Conservation (phyloP, 2,113 vertebrate species). For the Pelecanus crispus region DNA sequence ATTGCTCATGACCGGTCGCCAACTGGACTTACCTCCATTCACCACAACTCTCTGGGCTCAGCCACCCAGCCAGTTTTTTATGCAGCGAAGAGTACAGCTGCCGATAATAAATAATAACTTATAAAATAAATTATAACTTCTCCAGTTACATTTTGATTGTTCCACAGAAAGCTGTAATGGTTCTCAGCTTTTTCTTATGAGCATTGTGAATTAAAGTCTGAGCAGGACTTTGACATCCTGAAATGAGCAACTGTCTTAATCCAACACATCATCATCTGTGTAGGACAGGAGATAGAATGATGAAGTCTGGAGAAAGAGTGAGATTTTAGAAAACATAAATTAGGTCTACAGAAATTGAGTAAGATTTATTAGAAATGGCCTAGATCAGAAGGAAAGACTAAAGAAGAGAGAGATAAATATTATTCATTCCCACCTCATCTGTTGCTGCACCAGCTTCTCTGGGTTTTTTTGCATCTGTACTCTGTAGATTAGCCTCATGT, state of each 20-base stretch:
- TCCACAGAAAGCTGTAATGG: not conserved
- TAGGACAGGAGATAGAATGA: not conserved
- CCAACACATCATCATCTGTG: not conserved
- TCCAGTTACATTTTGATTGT: not conserved
- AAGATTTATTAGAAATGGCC: not conserved
- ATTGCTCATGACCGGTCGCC: too few relatives aligned
- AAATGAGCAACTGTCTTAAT: not conserved
- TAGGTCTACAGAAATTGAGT: not conserved
- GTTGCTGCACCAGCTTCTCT: not conserved
- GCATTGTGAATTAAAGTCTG: not conserved
- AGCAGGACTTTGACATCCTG: not conserved
- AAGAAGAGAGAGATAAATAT: not conserved
- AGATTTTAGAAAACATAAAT: not conserved
- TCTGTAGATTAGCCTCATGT: not conserved
- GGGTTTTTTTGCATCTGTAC: not conserved
- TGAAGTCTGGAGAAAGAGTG: not conserved
- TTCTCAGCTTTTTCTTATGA: not conserved
- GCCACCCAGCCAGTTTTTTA: too few relatives aligned
- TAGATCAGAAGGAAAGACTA: not conserved
- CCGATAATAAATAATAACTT: too few relatives aligned
- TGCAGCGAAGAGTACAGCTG: too few relatives aligned
- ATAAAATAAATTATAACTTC: not conserved
- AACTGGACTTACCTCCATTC: too few relatives aligned
- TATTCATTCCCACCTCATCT: not conserved
- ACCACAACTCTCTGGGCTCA: too few relatives aligned